These are phyloP conservation scores for Oncorhynchus clarkii DNA, from an alignment of 2,113 vertebrate species.

Conservation along the genomic window DNA sequence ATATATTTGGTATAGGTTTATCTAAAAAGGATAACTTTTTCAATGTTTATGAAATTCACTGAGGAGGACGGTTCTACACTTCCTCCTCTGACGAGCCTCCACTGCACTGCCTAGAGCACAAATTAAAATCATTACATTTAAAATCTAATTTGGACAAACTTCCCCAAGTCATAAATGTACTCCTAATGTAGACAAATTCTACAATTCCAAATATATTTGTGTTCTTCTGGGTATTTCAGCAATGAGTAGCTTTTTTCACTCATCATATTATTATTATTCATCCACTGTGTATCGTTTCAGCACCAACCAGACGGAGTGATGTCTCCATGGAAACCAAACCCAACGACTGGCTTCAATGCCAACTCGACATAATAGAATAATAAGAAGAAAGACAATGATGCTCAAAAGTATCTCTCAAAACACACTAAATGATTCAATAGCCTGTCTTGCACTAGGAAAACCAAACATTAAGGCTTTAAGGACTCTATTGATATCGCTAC, in stretches of 20 bases:
- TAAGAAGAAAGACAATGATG: slow-evolving; percentile 24
- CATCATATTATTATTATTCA: slow-evolving; percentile 5
- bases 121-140: slow-evolving; percentile 25
- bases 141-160: slow-evolving; percentile 29
- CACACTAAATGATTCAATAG: slow-evolving; percentile 22
- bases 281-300: not conserved
- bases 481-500: slow-evolving; percentile 1
- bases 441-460: slow-evolving; percentile 16
- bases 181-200: slow-evolving; percentile 17
- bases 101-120: not conserved
- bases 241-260: not conserved
- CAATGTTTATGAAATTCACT: too few species aligned
- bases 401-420: slow-evolving; percentile 34
- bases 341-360: slow-evolving; percentile 30
- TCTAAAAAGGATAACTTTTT: too few species aligned
- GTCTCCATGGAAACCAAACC: slow-evolving; percentile 55
- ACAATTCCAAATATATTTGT: slow-evolving; percentile 7
- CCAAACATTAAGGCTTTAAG: slow-evolving; percentile 33
- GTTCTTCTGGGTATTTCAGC: not conserved
- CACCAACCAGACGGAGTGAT: slow-evolving; percentile 15
- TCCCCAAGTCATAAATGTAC: slow-evolving; percentile 6
- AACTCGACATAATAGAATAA: slow-evolving; percentile 30
- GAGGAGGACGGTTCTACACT: too few species aligned
- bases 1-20: too few species aligned
- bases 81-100: too few species aligned